Base-by-base conservation (phyloP, 2,888 invertebrate species). In the Nomada flava region DNA sequence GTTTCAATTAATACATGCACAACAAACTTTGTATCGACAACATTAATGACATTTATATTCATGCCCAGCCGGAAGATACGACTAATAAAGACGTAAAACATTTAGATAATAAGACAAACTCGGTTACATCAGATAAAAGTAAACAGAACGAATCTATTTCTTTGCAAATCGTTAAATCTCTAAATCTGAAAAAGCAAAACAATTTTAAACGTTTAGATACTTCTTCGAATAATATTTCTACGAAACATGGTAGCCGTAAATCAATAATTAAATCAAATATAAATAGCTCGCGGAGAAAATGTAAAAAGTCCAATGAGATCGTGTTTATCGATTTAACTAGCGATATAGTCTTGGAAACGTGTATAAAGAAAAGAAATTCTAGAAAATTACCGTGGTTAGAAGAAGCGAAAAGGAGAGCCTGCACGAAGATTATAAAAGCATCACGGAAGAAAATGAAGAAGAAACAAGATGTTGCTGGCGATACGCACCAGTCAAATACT, bases 241-340 rank as follows among this genome's bases (percentile, higher is more conserved):
- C 76, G 36, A 71, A 77, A 23, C 67, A 74, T 59, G 59, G 68
- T 80, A 72, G 13, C 47, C 50, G 78, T 69, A 84, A 86, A 70
- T 72, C 63, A 68, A 67, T 73, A 68, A 67, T 73, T 53, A 84
- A 88, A 84, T 78, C 72, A 67, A 83, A 74, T 29, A 86, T 84
- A 77, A 63, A 69, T 78, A 76, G 82, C 72, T 79, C 69, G 42
- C 86, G 80, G 20, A 89, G 70, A 84, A 81, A 84, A 60, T 63
- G 76, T 15, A 91, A 89, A 78, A 90, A 91, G 77, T 86, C 86
- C 18, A 88, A 88, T 68, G 88, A 92, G 57, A 89, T 93, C 79
- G 83, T 92, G 70, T 76, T 92, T 52, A 92, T 93, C n/a, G 93
- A 93, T 86, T 80, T 93, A 59, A 93, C 93, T 23, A 90, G 85